Evolutionary conservation across 2,113 vertebrate species (phyloP).

Genomic region (Pholis gunnellus): DNA sequence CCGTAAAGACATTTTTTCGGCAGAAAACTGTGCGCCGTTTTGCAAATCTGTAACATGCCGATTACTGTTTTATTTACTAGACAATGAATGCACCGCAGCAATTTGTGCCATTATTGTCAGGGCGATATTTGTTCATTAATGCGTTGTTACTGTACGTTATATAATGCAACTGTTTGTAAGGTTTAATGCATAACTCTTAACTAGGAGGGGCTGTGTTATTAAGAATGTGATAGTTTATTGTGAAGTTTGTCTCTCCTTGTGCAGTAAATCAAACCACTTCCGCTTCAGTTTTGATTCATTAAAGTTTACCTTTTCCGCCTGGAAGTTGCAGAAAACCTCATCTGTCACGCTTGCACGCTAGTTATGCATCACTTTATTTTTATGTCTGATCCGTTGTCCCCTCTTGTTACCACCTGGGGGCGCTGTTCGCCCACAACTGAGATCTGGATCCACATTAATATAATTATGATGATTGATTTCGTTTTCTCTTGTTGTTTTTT

Average conservation of each 20-base stretch:
- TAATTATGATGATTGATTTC: background rate
- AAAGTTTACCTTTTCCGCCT: background rate
- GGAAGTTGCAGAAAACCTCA: background rate
- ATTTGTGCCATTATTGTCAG: background rate
- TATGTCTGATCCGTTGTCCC: background rate
- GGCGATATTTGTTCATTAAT: rapidly evolving
- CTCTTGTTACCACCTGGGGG: constrained; percentile 34
- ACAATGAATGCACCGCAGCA: background rate
- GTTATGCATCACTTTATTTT: constrained; percentile 20
- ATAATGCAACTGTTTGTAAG: background rate
- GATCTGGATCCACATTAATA: background rate
- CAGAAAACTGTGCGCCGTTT: constrained; percentile 3
- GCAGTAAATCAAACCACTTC: background rate
- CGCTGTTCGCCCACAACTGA: constrained; percentile 4
- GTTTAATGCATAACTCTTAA: background rate
- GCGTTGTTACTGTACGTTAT: background rate
- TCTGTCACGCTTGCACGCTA: background rate
- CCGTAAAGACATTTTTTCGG: background rate
- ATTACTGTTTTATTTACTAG: constrained; percentile 1
- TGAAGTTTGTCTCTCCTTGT: background rate
- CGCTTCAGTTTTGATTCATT: background rate
- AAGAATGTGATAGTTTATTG: background rate
- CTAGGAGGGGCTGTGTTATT: background rate
- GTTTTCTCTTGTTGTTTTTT: constrained; percentile 20
- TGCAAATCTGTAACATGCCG: background rate